Conservation (phyloP, 2,888 invertebrate genomes). For the Anagyrus pseudococci region DNA sequence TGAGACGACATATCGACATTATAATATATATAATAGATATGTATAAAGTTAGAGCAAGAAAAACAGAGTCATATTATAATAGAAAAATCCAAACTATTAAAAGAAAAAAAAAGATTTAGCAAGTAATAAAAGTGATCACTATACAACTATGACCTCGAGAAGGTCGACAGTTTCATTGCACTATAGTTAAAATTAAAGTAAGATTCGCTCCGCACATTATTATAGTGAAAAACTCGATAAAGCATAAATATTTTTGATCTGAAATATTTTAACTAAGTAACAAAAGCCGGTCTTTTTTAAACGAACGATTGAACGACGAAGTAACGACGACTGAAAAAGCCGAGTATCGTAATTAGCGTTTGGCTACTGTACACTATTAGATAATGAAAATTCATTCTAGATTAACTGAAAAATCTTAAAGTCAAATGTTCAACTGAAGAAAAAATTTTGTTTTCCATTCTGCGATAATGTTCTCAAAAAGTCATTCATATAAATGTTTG, state of each 20-base stretch:
- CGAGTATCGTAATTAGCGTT: slow-evolving; percentile 1
- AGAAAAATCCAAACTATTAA: slow-evolving; percentile 20
- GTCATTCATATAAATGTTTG: too few relatives aligned
- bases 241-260: slow-evolving; percentile 53
- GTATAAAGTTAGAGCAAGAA: slow-evolving; percentile 23
- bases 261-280: slow-evolving; percentile 51
- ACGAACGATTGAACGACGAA: slow-evolving; percentile 23
- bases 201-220: slow-evolving; percentile 40
- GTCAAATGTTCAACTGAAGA: slow-evolving; percentile 12
- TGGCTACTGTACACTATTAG: slow-evolving; percentile 53
- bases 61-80: slow-evolving; percentile 24
- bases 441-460: too few relatives aligned
- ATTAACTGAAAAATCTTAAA: slow-evolving; percentile 26
- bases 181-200: slow-evolving; percentile 27
- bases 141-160: slow-evolving; percentile 10
- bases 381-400: slow-evolving; percentile 39
- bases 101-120: slow-evolving; percentile 12
- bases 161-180: slow-evolving; percentile 25
- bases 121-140: slow-evolving; percentile 20
- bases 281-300: slow-evolving; percentile 42
- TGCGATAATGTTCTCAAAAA: too few relatives aligned
- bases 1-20: slow-evolving; percentile 42
- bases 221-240: slow-evolving; percentile 47
- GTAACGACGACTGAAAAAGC: slow-evolving; percentile 27
- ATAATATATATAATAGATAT: slow-evolving; percentile 26